These are phyloP conservation scores for Bombus sibiricus DNA, from an alignment of 1,140 invertebrate genomes.

Conservation along the genomic window DNA sequence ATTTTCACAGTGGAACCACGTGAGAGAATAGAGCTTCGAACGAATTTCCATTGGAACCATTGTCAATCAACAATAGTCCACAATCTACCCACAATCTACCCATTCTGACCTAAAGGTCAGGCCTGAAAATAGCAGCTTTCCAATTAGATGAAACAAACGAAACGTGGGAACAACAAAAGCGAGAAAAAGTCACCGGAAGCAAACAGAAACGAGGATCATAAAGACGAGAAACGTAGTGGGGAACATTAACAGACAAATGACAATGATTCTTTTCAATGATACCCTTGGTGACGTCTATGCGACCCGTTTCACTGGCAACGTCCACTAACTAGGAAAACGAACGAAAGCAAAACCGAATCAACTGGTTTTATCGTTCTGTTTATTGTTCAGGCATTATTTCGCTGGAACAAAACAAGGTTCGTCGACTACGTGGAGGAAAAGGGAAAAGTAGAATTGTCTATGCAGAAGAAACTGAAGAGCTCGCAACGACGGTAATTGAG, in stretches of 20 bases:
- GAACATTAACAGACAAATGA: background rate
- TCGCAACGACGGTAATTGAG: background rate
- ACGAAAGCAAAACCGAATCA: too few relatives aligned
- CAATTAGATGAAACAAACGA: background rate
- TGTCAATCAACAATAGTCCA: background rate
- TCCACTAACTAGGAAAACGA: background rate
- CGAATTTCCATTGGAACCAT: background rate
- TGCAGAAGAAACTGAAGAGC: too few relatives aligned
- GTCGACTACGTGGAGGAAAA: too few relatives aligned
- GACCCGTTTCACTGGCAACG: background rate
- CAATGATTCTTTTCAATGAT: background rate
- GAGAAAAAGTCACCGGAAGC: too few relatives aligned
- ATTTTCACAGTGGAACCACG: background rate
- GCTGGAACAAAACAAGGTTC: background rate
- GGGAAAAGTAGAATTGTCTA: too few relatives aligned
- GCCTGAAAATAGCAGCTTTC: background rate
- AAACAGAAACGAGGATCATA: background rate
- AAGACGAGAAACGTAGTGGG: background rate
- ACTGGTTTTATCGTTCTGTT: background rate
- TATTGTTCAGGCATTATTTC: constrained; percentile 8
- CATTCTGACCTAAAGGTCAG: background rate
- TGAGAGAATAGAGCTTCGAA: background rate
- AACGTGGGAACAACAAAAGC: background rate
- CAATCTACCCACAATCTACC: background rate
- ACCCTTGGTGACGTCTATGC: background rate